Evolutionary conservation across 2,888 invertebrate species (phyloP).

Genomic region (Aleiodes leptofemur): DNA sequence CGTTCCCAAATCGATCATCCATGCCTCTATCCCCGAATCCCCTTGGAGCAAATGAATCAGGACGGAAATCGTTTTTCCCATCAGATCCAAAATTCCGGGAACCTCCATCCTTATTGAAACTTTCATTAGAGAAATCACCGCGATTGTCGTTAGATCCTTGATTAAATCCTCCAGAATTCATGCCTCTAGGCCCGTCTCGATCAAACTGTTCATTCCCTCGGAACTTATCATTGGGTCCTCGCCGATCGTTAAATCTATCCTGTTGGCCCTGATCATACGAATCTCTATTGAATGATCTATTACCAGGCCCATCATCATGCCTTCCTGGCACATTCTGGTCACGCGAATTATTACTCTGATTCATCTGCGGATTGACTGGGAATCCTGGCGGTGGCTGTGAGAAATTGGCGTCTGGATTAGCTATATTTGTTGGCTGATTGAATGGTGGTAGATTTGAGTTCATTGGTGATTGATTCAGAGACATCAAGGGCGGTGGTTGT

Average conservation of each 20-base stretch:
- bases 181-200: conserved; percentile 46
- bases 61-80: conserved; percentile 48
- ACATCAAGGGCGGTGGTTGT: conserved; percentile 47
- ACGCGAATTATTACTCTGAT: conserved; percentile 40
- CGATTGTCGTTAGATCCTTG: conserved; percentile 52
- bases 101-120: conserved; percentile 46
- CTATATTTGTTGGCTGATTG: conserved; percentile 49
- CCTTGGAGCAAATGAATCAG: conserved; percentile 45
- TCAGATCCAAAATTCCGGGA: conserved; percentile 34
- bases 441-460: conserved; percentile 42
- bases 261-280: conserved; percentile 42
- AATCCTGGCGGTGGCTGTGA: conserved; percentile 47
- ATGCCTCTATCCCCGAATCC: conserved; percentile 42
- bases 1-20: conserved; percentile 53
- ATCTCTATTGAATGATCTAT: conserved; percentile 37
- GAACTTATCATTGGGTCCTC: conserved; percentile 55
- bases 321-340: conserved; percentile 41
- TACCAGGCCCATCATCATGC: conserved; percentile 45
- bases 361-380: conserved; percentile 22
- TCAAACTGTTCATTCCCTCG: conserved; percentile 52
- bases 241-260: conserved; percentile 49
- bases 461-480: conserved; percentile 36
- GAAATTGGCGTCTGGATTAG: conserved; percentile 41
- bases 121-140: conserved; percentile 52
- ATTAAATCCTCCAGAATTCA: conserved; percentile 23